phyloP scores from a whole-genome alignment of 1,140 invertebrate genomes.

The Melipona quadrifasciata region DNA sequence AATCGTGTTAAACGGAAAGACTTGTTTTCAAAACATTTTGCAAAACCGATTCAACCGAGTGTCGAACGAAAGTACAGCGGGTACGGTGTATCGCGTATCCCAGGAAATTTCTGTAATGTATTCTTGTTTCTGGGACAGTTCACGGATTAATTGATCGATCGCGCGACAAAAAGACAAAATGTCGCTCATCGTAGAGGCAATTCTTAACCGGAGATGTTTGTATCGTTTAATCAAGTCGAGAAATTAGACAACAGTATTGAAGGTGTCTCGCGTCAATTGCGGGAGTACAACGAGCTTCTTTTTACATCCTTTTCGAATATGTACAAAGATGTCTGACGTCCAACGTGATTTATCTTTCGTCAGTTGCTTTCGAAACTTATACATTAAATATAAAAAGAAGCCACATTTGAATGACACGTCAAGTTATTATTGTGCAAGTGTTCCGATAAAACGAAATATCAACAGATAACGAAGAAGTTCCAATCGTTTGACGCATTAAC shows the following conservation, averaged over 20 bases:
- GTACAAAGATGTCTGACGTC: not conserved
- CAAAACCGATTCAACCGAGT: not conserved
- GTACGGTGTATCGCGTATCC: not conserved
- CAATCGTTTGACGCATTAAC: not conserved
- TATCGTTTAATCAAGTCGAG: not conserved
- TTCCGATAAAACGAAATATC: not conserved
- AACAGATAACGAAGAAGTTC: not conserved
- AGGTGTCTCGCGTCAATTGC: not conserved
- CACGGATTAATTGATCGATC: not conserved
- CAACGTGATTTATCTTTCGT: not conserved
- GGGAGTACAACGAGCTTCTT: not conserved
- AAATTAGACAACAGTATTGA: not conserved
- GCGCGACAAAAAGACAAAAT: not conserved
- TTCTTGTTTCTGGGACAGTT: not conserved
- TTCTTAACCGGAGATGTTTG: not conserved
- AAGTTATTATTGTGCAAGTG: not conserved
- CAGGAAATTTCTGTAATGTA: not conserved
- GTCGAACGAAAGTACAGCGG: not conserved
- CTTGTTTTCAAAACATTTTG: slow-evolving; percentile 13
- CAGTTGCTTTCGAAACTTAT: not conserved
- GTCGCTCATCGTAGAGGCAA: not conserved
- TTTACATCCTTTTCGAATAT: not conserved
- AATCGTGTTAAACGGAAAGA: slow-evolving; percentile 15
- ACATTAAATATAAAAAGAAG: not conserved
- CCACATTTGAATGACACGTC: too few species aligned